Conservation (phyloP, 2,113 vertebrate genomes). For the Neolamprologus toae region DNA sequence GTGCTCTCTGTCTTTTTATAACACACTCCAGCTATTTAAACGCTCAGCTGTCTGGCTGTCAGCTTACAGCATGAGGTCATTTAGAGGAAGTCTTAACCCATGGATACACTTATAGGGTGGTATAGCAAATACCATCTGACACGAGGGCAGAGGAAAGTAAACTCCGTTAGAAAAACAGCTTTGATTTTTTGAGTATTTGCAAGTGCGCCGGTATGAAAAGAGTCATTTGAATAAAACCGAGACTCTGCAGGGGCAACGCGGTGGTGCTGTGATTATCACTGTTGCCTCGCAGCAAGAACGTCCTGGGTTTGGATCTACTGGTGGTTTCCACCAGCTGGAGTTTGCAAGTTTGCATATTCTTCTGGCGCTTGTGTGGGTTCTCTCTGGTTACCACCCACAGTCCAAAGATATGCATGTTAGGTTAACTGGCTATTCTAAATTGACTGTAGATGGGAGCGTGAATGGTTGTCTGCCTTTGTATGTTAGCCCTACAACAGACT, state of each 20-base stretch:
- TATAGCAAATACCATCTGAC: not conserved
- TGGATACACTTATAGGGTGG: not conserved
- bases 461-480: not conserved
- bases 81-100: slow-evolving; percentile 31
- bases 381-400: not conserved
- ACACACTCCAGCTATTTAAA: slow-evolving; percentile 66
- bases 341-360: not conserved
- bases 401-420: not conserved
- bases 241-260: not conserved
- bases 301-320: not conserved
- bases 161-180: not conserved
- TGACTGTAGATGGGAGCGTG: not conserved
- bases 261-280: not conserved
- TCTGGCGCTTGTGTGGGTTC: not conserved
- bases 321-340: not conserved
- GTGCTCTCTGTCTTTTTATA: slow-evolving; percentile 72
- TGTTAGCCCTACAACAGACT: not conserved
- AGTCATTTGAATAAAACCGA: not conserved
- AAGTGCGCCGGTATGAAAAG: not conserved
- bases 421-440: not conserved
- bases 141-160: not conserved
- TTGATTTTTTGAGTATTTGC: not conserved
- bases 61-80: slow-evolving; percentile 47
- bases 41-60: slow-evolving; percentile 55
- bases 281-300: not conserved